phyloP scores from a whole-genome alignment of 2,797 vertebrate genomes.

The Anisognathus igniventris region DNA sequence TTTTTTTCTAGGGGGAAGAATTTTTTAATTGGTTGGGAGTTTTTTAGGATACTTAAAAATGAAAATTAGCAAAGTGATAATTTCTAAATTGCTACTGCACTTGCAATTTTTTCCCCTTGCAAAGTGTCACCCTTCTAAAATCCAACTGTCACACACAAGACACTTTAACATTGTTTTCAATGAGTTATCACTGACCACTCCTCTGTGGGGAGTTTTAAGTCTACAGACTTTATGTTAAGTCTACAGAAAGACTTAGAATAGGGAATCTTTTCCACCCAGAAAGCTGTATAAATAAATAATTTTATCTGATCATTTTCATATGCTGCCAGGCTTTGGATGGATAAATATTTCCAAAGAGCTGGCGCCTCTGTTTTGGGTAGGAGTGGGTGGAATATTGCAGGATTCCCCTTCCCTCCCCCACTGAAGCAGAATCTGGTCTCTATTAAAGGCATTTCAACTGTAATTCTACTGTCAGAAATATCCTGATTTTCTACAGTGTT shows the following conservation, averaged over 20 bases:
- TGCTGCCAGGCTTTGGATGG: constrained; percentile 73
- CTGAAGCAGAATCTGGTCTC: constrained; percentile 69
- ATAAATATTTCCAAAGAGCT: constrained; percentile 69
- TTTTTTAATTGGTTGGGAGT: accelerated
- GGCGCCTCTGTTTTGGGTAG: constrained; percentile 61
- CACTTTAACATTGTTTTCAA: not conserved
- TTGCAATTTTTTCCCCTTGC: not conserved
- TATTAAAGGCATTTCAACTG: constrained; percentile 64
- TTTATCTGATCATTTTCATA: constrained; percentile 70
- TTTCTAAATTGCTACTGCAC: not conserved
- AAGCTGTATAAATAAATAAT: constrained; percentile 49
- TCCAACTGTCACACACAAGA: not conserved
- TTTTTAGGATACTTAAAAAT: not conserved
- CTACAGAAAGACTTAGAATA: not conserved
- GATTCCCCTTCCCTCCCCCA: constrained; percentile 50
- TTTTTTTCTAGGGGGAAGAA: not conserved
- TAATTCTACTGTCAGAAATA: constrained; percentile 43
- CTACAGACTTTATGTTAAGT: not conserved
- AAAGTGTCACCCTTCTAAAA: not conserved
- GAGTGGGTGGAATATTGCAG: constrained; percentile 39
- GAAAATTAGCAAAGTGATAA: not conserved
- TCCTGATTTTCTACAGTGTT: constrained; percentile 1
- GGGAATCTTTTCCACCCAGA: not conserved
- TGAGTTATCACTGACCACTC: not conserved
- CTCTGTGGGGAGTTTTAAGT: not conserved